These are phyloP conservation scores for Tricholauxania praeusta DNA, from an alignment of 2,888 invertebrate species.

Conservation along the genomic window DNA sequence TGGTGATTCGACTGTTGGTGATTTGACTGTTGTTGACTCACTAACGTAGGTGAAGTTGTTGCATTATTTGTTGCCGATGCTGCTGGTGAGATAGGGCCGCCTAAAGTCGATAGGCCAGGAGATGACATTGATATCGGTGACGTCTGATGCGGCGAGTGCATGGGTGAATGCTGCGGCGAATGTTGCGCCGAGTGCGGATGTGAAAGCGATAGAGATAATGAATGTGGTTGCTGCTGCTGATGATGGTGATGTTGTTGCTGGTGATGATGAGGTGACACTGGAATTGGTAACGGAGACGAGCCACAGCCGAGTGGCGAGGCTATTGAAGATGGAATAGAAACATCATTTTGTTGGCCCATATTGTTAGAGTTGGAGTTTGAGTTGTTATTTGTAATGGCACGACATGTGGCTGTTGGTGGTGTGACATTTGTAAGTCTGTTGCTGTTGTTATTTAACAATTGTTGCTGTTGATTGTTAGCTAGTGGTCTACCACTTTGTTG, in stretches of 20 bases:
- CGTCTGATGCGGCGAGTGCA: conserved; percentile 61
- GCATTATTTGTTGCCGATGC: conserved; percentile 43
- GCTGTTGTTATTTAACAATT: conserved; percentile 36
- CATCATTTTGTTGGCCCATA: conserved; percentile 44
- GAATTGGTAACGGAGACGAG: conserved; percentile 62
- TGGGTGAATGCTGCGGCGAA: conserved; percentile 61
- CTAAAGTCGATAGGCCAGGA: conserved; percentile 51
- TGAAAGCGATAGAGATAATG: conserved; percentile 54
- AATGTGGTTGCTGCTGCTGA: conserved; percentile 45
- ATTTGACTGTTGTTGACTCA: conserved; percentile 47
- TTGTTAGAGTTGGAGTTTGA: conserved; percentile 30
- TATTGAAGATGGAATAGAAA: conserved; percentile 50
- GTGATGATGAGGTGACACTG: conserved; percentile 54
- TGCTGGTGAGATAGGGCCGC: conserved; percentile 44
- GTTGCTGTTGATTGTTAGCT: conserved; percentile 42
- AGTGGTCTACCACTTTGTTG: conserved; percentile 21
- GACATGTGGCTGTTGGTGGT: conserved; percentile 42
- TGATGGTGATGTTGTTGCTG: conserved; percentile 38
- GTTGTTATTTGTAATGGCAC: conserved; percentile 38
- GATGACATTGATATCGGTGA: conserved; percentile 62
- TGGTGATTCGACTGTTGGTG: conserved; percentile 51
- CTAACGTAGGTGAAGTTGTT: conserved; percentile 36
- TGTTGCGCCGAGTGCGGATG: conserved; percentile 53
- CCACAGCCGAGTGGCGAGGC: conserved; percentile 54
- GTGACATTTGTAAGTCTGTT: conserved; percentile 39